These are phyloP conservation scores for Zosterops borbonicus DNA, from an alignment of 2,113 vertebrate species.

Conservation along the genomic window DNA sequence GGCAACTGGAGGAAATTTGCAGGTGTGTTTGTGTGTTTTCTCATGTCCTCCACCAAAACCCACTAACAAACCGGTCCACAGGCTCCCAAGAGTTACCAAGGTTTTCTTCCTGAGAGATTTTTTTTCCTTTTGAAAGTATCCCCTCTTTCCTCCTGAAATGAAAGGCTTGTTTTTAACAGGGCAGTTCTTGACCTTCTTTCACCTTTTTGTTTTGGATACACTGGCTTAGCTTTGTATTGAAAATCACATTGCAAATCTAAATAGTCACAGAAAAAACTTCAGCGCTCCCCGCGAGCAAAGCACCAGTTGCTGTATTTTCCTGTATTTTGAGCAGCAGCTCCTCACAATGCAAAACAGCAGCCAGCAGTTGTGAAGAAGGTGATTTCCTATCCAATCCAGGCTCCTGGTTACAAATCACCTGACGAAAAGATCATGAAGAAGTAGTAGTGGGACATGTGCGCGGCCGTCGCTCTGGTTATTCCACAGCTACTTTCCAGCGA, in stretches of 20 bases:
- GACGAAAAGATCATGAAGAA: slow-evolving; percentile 23
- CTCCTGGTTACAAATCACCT: slow-evolving; percentile 25
- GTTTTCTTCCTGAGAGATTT: neutral
- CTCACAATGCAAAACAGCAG: neutral
- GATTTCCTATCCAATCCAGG: slow-evolving; percentile 31
- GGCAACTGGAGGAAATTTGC: neutral
- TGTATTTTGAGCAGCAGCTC: neutral
- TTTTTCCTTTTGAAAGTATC: neutral
- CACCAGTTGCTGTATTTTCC: neutral
- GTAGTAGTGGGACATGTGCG: neutral
- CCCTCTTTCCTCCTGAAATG: neutral
- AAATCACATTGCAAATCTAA: neutral
- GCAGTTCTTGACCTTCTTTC: neutral
- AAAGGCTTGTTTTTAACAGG: neutral
- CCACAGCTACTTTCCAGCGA: slow-evolving; percentile 1
- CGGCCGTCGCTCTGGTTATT: neutral
- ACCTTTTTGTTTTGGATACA: neutral
- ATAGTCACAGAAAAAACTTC: neutral
- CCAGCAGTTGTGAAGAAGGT: neutral
- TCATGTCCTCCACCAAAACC: neutral
- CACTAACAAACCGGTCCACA: neutral
- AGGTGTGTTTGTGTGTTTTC: neutral
- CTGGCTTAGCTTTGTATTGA: neutral
- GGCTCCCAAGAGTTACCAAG: neutral
- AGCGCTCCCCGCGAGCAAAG: neutral